phyloP scores from a whole-genome alignment of 2,797 vertebrate species.

The Characodon lateralis region DNA sequence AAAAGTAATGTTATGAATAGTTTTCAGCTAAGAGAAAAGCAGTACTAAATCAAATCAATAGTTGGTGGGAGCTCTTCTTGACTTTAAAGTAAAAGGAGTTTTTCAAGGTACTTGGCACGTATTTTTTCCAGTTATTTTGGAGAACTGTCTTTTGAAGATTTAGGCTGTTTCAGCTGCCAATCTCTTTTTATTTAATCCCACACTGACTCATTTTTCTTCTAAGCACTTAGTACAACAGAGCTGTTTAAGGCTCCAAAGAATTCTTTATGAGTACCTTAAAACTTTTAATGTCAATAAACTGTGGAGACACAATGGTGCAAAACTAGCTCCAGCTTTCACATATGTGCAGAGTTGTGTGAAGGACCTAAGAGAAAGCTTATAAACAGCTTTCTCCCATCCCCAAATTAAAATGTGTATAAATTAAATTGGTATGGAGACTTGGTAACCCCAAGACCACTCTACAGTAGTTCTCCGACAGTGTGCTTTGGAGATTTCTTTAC shows the following conservation, averaged over 20 bases:
- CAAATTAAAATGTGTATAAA: too few species aligned
- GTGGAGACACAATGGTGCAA: neutral
- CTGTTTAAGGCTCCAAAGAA: neutral
- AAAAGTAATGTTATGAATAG: neutral
- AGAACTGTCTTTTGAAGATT: conserved; percentile 1
- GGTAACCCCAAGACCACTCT: too few species aligned
- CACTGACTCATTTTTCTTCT: neutral
- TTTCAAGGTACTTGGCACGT: neutral
- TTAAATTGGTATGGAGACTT: too few species aligned
- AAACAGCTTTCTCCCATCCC: too few species aligned
- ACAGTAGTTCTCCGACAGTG: too few species aligned
- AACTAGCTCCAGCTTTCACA: neutral
- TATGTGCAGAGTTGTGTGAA: neutral
- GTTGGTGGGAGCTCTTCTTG: neutral
- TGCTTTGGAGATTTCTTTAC: too few species aligned
- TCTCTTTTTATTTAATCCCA: conserved; percentile 6
- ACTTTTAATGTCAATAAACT: conserved; percentile 1
- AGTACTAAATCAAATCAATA: conserved; percentile 6
- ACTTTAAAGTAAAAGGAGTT: conserved; percentile 1
- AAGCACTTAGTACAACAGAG: neutral
- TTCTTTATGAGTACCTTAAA: neutral
- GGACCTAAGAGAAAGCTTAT: neutral
- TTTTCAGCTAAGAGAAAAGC: conserved; percentile 1
- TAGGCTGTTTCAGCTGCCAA: neutral
- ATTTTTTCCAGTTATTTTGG: neutral